Conservation (phyloP, 2,113 vertebrate species). For the Electrona antarctica region DNA sequence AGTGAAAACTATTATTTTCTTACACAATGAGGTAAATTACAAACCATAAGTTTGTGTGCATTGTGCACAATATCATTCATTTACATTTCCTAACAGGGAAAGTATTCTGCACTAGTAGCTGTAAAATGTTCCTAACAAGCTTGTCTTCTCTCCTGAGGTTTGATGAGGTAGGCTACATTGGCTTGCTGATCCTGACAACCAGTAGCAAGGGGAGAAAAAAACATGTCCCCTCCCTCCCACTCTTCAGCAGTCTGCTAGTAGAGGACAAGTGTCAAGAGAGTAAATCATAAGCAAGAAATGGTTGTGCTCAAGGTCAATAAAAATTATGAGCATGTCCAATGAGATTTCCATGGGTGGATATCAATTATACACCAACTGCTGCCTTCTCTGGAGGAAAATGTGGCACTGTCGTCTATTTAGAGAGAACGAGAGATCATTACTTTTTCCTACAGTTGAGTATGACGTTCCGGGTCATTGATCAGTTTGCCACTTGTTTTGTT, state of each 20-base stretch:
- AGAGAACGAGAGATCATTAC: slow-evolving; percentile 28
- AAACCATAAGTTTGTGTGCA: too few species aligned
- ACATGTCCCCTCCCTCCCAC: slow-evolving; percentile 29
- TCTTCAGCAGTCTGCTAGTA: slow-evolving; percentile 29
- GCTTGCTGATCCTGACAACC: slow-evolving; percentile 65
- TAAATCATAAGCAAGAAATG: not conserved
- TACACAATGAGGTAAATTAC: too few species aligned
- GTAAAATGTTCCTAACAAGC: slow-evolving; percentile 40
- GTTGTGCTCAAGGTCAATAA: slow-evolving; percentile 23
- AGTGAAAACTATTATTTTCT: too few species aligned
- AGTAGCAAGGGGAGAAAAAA: slow-evolving; percentile 40
- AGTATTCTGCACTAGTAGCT: slow-evolving; percentile 15
- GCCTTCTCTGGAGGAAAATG: not conserved
- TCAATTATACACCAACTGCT: not conserved
- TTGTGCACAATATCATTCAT: too few species aligned
- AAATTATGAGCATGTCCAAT: not conserved
- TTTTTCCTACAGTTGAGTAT: slow-evolving; percentile 16
- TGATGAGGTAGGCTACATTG: slow-evolving; percentile 28
- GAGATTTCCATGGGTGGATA: not conserved
- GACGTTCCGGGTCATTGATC: slow-evolving; percentile 21
- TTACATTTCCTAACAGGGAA: not conserved
- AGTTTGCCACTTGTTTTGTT: slow-evolving; percentile 17
- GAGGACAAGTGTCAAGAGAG: slow-evolving; percentile 3
- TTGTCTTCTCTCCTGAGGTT: slow-evolving; percentile 48
- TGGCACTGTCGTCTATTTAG: slow-evolving; percentile 9